Conservation (phyloP, 2,797 vertebrate genomes). For the Taeniopygia guttata region DNA sequence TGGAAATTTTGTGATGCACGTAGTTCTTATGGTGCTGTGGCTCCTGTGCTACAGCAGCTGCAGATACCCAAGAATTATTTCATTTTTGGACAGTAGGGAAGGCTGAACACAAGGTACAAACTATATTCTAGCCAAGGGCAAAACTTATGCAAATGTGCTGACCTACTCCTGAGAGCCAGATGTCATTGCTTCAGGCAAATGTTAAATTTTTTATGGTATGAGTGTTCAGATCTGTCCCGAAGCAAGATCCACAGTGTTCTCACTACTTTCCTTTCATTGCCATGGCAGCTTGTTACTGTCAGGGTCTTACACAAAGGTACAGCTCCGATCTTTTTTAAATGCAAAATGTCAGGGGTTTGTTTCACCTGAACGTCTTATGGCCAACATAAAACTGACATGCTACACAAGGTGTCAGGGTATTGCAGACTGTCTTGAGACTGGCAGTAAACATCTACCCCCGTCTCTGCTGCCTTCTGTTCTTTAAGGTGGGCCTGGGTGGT, state of each 20-base stretch:
- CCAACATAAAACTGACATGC: neutral
- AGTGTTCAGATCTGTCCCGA: slow-evolving; percentile 36
- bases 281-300: slow-evolving; percentile 34
- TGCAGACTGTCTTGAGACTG: neutral
- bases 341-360: neutral
- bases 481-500: accelerated
- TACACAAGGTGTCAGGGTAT: neutral
- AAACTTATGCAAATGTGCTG: slow-evolving; percentile 60
- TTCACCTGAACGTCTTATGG: neutral
- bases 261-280: slow-evolving; percentile 31
- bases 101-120: slow-evolving; percentile 42
- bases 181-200: slow-evolving; percentile 58
- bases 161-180: slow-evolving; percentile 61
- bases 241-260: slow-evolving; percentile 28
- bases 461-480: neutral
- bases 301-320: neutral
- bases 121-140: slow-evolving; percentile 51
- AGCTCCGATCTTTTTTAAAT: neutral
- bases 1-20: neutral
- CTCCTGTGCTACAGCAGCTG: slow-evolving; percentile 9
- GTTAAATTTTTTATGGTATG: slow-evolving; percentile 56
- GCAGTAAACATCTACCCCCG: neutral
- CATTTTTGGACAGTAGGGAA: slow-evolving; percentile 6
- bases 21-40: neutral
- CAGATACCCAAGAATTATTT: slow-evolving; percentile 21